Conservation (phyloP, 2,888 invertebrate species). For the Tenthredo distinguenda region DNA sequence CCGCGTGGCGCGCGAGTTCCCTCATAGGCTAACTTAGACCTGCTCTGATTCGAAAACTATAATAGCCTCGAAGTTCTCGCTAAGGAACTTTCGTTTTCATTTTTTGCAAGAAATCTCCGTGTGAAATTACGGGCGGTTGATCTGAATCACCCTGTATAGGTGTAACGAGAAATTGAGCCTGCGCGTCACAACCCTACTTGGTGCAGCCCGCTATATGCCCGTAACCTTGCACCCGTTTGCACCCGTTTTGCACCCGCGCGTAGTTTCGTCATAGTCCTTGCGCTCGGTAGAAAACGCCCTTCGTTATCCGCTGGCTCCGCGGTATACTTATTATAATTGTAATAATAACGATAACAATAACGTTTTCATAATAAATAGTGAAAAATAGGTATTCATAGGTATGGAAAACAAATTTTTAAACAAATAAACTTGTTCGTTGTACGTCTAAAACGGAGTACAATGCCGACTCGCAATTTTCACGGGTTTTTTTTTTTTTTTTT, state of each 20-base stretch:
- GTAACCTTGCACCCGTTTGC: constrained; percentile 51
- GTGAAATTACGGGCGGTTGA: too few species aligned
- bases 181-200: constrained; percentile 31
- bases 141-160: too few species aligned
- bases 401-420: not conserved
- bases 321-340: not conserved
- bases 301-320: not conserved
- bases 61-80: too few species aligned
- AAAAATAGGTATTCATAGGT: not conserved
- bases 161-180: constrained; percentile 33
- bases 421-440: not conserved
- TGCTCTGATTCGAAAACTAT: too few species aligned
- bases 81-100: too few species aligned
- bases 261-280: constrained; percentile 32
- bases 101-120: too few species aligned
- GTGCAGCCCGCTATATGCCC: constrained; percentile 20
- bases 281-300: not conserved
- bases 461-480: not conserved
- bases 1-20: too few species aligned
- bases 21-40: too few species aligned
- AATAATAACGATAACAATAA: too few species aligned
- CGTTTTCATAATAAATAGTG: not conserved
- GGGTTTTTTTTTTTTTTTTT: not conserved
- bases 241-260: constrained; percentile 37
- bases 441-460: not conserved